Base-by-base conservation (phyloP, 2,113 vertebrate species). In the Electrona antarctica region DNA sequence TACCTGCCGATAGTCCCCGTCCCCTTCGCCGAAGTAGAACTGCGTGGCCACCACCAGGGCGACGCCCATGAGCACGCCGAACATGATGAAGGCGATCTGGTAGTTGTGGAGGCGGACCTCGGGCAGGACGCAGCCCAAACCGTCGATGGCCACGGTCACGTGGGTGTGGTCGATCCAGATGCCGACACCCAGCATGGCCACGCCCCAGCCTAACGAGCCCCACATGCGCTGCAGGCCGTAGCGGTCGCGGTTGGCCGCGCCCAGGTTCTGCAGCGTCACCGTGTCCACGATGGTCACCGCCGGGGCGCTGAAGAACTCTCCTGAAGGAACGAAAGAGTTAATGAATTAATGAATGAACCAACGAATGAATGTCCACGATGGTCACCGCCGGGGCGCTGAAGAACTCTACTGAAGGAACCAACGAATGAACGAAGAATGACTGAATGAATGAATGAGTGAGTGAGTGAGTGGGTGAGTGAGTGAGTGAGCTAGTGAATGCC, bases 211-310 rank as follows among this genome's bases (percentile, higher is more conserved):
- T 83, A 99, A 92, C 2, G 98, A 99, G 0, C 98, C 97, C 97
- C 98, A 99, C 98, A 99, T 99, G 15, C 98, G 92, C 90, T 99
- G 98, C 77, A 98, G 80, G 12, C 98, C 98, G 1, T 99, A 99
- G 3, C 96, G 96, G 80, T 99, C 97, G 1, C 97, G 85, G 70
- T 98, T 21, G 21, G 21, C 95, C 7, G 93, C 95, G 1, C 97
- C 97, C 0, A 99, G 93, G 74, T 98, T 97, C 86, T 99, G 97
- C 71, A 99, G 92, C 0, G 98, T 99, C 15, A 99, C 92, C 0
- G 98, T 98, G 90, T 99, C 98, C 79, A 99, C 98, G 10, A 99
- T 98, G 33, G 97, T 99, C 58, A 98, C 92, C 0, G 98, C 97
- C 0, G 97, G 97, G 7, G 98, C 97, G 56, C 97, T 98, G 92